phyloP scores from a whole-genome alignment of 2,797 vertebrate species.

The Mormyrus hasselquistii region DNA sequence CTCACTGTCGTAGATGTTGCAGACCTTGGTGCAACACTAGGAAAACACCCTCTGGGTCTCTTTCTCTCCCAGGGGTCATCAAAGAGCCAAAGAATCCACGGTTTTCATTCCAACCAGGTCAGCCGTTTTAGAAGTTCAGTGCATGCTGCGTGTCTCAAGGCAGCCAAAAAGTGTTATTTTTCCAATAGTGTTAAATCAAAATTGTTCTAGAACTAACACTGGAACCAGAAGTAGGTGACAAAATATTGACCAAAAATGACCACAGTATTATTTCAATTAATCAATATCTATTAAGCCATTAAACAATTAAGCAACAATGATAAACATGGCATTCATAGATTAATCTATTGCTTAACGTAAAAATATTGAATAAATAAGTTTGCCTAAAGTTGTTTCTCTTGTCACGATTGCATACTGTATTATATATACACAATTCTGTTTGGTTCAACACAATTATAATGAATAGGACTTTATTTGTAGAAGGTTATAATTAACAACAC shows the following conservation, averaged over 20 bases:
- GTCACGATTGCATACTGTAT: background rate
- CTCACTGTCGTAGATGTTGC: background rate
- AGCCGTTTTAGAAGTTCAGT: background rate
- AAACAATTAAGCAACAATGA: background rate
- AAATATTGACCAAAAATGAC: background rate
- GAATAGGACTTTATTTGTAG: background rate
- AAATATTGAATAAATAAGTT: background rate
- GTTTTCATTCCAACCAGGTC: background rate
- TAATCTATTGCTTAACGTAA: background rate
- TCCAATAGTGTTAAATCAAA: background rate
- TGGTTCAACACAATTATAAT: background rate
- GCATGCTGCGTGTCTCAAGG: background rate
- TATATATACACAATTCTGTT: background rate
- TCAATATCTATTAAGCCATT: background rate
- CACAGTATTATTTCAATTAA: background rate
- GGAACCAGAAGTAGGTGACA: background rate
- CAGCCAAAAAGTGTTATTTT: background rate
- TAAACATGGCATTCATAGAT: background rate
- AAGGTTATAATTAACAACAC: background rate
- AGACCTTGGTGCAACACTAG: background rate
- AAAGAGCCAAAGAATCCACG: background rate
- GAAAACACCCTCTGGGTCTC: background rate
- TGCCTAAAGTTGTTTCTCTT: background rate
- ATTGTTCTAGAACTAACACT: background rate
- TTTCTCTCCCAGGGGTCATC: background rate